Conservation (phyloP, 2,888 invertebrate genomes). For the Ashinkailepas kermadecensis region DNA sequence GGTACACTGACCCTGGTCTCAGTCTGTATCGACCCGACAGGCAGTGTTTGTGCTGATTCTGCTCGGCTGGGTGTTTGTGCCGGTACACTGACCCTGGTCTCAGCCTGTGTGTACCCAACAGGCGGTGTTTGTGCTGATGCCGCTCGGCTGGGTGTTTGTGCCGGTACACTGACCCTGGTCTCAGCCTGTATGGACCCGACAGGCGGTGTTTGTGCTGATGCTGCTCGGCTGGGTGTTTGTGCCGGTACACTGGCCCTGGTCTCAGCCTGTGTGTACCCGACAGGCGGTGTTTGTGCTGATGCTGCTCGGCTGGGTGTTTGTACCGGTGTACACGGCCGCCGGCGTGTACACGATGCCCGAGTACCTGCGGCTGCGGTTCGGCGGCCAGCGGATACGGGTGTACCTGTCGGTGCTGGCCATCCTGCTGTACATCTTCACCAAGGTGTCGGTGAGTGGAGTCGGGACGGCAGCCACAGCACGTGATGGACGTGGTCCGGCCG, state of each 20-base stretch:
- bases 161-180: not conserved
- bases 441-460: conserved; percentile 45
- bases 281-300: conserved; percentile 48
- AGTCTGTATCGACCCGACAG: conserved; percentile 36
- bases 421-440: conserved; percentile 48
- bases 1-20: not conserved
- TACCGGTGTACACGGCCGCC: conserved; percentile 48
- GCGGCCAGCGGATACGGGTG: conserved; percentile 48
- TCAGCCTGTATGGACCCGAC: conserved; percentile 15
- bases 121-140: conserved; percentile 47
- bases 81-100: not conserved
- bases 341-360: conserved; percentile 50
- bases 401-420: conserved; percentile 49
- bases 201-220: conserved; percentile 48
- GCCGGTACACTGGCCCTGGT: conserved; percentile 38
- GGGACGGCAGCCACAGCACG: no score
- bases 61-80: conserved; percentile 42
- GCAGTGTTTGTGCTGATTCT: conserved; percentile 47
- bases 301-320: conserved; percentile 48
- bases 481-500: no score
- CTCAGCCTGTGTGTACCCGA: not conserved
- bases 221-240: conserved; percentile 49
- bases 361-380: conserved; percentile 48
- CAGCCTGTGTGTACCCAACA: conserved; percentile 34
- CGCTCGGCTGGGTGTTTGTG: conserved; percentile 44